These are phyloP conservation scores for Drosophila suzukii DNA, from an alignment of 1,140 invertebrate species.

Conservation along the genomic window DNA sequence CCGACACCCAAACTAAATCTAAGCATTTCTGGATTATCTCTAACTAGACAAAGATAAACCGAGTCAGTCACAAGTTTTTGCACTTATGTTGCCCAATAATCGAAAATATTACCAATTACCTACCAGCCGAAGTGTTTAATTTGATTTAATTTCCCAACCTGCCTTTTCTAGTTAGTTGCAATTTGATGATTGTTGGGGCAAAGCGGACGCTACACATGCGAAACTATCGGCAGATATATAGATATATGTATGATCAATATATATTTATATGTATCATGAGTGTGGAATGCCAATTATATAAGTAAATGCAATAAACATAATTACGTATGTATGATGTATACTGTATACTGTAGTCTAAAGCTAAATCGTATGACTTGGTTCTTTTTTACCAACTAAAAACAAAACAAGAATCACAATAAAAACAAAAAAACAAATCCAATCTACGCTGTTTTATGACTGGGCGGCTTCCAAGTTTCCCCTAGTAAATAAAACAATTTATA, in stretches of 20 bases:
- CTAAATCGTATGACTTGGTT: slow-evolving; percentile 39
- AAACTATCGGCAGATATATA: slow-evolving; percentile 20
- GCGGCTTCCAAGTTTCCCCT: slow-evolving; percentile 2
- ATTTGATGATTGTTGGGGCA: slow-evolving; percentile 31
- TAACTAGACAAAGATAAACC: slow-evolving; percentile 29
- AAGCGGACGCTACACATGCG: slow-evolving; percentile 7
- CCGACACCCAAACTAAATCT: not conserved
- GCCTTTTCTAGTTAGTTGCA: slow-evolving; percentile 52
- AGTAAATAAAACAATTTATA: slow-evolving; percentile 4
- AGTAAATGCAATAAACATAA: slow-evolving; percentile 49
- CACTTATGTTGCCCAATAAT: slow-evolving; percentile 36
- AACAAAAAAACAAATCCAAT: slow-evolving; percentile 21
- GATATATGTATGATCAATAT: slow-evolving; percentile 10
- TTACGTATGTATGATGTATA: slow-evolving; percentile 26
- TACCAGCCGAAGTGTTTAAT: slow-evolving; percentile 6
- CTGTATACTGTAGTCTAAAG: slow-evolving; percentile 50
- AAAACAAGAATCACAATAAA: slow-evolving; percentile 34
- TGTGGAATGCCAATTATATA: slow-evolving; percentile 56
- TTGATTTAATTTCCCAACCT: slow-evolving; percentile 11
- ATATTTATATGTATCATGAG: slow-evolving; percentile 10
- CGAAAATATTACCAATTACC: not conserved
- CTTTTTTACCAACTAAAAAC: slow-evolving; percentile 49
- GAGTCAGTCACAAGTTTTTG: slow-evolving; percentile 8
- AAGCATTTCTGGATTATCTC: slow-evolving; percentile 14
- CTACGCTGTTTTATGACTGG: slow-evolving; percentile 8